Conservation (phyloP, 2,888 invertebrate genomes). For the Platypus cylindrus region DNA sequence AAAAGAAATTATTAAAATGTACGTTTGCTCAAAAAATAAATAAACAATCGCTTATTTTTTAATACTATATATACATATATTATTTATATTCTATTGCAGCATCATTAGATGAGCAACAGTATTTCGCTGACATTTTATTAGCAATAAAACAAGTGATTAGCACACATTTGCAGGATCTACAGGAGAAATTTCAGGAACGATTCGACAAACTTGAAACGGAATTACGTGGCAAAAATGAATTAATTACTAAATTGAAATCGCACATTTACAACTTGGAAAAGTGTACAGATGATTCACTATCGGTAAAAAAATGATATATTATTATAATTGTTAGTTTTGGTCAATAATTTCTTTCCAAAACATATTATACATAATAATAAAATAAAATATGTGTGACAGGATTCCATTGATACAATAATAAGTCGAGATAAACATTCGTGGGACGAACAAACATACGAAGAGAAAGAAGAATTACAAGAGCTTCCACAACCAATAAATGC, state of each 20-base stretch:
- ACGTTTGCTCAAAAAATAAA: background rate
- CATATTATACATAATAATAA: no score
- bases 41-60: background rate
- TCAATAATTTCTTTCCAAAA: no score
- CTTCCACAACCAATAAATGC: conserved; percentile 36
- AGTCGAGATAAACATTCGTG: conserved; percentile 42
- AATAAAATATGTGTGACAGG: conserved; percentile 26
- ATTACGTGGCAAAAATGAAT: conserved; percentile 66
- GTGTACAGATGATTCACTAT: conserved; percentile 30
- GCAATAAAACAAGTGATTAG: conserved; percentile 73
- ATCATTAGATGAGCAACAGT: conserved; percentile 59
- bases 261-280: conserved; percentile 56
- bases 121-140: conserved; percentile 64
- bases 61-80: background rate
- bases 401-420: conserved; percentile 31
- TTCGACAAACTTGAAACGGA: conserved; percentile 68
- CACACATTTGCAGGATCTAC: conserved; percentile 56
- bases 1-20: conserved; percentile 20
- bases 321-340: background rate
- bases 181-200: conserved; percentile 57
- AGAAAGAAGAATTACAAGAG: conserved; percentile 54
- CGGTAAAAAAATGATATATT: conserved; percentile 20
- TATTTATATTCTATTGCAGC: conserved; percentile 32
- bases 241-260: conserved; percentile 64
- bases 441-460: conserved; percentile 61